Base-by-base conservation (phyloP, 2,113 vertebrate species). In the Nicator chloris region DNA sequence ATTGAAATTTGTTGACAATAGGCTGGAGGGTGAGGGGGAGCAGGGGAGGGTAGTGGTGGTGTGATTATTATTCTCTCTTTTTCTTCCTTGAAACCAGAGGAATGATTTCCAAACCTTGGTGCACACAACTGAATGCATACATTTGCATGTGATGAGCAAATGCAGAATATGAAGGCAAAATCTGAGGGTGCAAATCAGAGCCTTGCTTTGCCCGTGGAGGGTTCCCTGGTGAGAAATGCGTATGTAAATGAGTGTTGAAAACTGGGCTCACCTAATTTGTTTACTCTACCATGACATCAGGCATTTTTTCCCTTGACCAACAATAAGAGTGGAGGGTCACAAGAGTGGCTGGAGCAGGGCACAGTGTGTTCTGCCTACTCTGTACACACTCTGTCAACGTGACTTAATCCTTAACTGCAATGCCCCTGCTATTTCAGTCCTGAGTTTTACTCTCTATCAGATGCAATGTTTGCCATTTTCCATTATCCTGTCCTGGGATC, bases 1-100 rank as follows among this genome's bases (percentile, higher is more conserved):
- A 96, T 92, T 94, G 94, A 97, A 97, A 97, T 97, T 95, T 96
- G 95, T 95, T 81, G 40, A 95, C 88, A 96, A 82, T 90, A 82
- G 89, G 40, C 57, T 19, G 4, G 69, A 59, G 59, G 33, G 37
- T 6, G 51, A 56, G 56, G 21, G 35, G 30, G 57, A 65, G 49
- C 7, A 3, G 54, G 44, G 56, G 50, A 42, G n/a, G 33, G 4
- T 39, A 44, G 60, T 31, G 26, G 18, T 61, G 59, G 39, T 27
- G 27, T 86, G 81, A 95, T 95, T 87, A 76, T 91, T 95, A 95
- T 90, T 92, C 90, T 95, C 79, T 86, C 94, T 91, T 92, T 95
- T 91, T 95, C 79, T 96, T 75, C 64, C 76, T 90, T 96, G 82
- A 91, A 96, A 80, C 92, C 60, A 81, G 75, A 92, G 79, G 85